phyloP scores from a whole-genome alignment of 2,888 invertebrate species.

The Dilophus febrilis region DNA sequence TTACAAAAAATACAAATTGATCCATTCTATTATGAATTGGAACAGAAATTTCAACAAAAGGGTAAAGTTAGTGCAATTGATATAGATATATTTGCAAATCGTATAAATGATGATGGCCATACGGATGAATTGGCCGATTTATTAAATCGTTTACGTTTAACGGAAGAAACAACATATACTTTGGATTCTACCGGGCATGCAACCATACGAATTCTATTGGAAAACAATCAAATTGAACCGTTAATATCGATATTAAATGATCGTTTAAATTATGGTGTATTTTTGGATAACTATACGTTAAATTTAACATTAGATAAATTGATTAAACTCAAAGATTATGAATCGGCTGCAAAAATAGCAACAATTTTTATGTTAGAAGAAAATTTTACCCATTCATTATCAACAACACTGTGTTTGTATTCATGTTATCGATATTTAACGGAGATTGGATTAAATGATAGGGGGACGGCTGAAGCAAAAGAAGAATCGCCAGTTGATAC shows the following conservation, averaged over 20 bases:
- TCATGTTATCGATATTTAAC: constrained; percentile 55
- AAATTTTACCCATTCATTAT: constrained; percentile 56
- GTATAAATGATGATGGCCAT: constrained; percentile 36
- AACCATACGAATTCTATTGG: constrained; percentile 41
- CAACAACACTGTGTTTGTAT: constrained; percentile 49
- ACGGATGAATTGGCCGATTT: constrained; percentile 57
- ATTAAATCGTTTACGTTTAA: constrained; percentile 50
- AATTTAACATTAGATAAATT: constrained; percentile 69
- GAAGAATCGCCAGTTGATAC: too few relatives aligned
- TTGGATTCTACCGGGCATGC: constrained; percentile 73
- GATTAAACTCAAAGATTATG: constrained; percentile 47
- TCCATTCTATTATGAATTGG: constrained; percentile 52
- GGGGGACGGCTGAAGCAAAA: constrained; percentile 21
- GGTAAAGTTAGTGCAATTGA: constrained; percentile 58
- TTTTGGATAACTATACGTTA: constrained; percentile 63
- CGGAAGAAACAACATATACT: constrained; percentile 49
- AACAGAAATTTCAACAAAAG: constrained; percentile 43
- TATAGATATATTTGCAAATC: constrained; percentile 66
- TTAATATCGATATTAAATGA: constrained; percentile 60
- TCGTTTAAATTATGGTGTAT: constrained; percentile 74
- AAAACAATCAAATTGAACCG: constrained; percentile 30
- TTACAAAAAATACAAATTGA: constrained; percentile 44
- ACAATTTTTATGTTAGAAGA: constrained; percentile 76
- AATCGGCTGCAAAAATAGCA: constrained; percentile 59
- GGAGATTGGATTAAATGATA: constrained; percentile 25